Percentiles rank a stretch among this genome's conserved stretches.
These are phyloP conservation scores for Tricholaema leucomelas DNA, from an alignment of 2,113 vertebrate genomes.

Conservation along the genomic window DNA sequence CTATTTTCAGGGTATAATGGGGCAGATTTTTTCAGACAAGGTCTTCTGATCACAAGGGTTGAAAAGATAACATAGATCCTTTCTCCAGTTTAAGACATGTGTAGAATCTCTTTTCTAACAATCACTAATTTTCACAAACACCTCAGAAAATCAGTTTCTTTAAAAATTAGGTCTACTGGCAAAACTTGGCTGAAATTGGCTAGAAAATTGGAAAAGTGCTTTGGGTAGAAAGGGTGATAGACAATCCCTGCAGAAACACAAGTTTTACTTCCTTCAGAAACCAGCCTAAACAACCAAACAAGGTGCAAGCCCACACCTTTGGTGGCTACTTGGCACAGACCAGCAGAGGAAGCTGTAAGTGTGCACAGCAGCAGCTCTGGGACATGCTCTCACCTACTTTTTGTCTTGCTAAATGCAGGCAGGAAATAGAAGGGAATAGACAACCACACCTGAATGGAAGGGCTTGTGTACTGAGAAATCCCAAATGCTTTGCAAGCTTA, in stretches of 20 bases:
- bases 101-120: not conserved
- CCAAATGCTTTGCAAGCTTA: constrained; percentile 22
- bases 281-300: not conserved
- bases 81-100: not conserved
- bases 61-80: not conserved
- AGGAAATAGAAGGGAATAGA: not conserved
- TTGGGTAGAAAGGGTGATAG: not conserved
- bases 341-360: not conserved
- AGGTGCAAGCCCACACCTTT: not conserved
- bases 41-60: not conserved
- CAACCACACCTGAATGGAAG: not conserved
- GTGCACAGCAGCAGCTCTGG: not conserved
- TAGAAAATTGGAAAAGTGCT: not conserved
- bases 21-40: not conserved
- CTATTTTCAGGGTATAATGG: not conserved
- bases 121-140: not conserved
- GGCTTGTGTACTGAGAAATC: constrained; percentile 29
- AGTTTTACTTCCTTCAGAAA: not conserved
- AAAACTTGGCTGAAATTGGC: not conserved
- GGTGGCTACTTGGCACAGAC: not conserved
- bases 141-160: not conserved
- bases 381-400: constrained; percentile 23
- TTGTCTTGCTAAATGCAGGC: constrained; percentile 2
- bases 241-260: not conserved
- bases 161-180: not conserved